Percentiles rank a stretch among this genome's conserved stretches.
phyloP scores from a whole-genome alignment of 2,113 vertebrate genomes.

The Hippocampus abdominalis region DNA sequence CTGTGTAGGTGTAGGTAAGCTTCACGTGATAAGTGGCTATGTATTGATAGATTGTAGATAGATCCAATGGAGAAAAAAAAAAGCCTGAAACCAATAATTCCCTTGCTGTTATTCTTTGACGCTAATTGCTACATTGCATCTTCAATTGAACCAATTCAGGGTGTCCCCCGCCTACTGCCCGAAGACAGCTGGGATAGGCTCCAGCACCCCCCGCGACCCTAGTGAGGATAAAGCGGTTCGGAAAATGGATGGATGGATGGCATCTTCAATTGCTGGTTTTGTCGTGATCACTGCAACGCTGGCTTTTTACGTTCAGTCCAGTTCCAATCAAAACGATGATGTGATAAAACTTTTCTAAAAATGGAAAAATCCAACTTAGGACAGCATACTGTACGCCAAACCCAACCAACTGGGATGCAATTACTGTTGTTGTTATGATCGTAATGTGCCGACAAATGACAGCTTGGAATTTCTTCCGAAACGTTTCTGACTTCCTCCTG shows the following conservation, averaged over 20 bases:
- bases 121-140: background rate
- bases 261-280: background rate
- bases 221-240: too few relatives aligned
- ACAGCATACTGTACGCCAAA: background rate
- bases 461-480: background rate
- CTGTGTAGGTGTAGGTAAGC: too few relatives aligned
- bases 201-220: too few relatives aligned
- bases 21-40: too few relatives aligned
- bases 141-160: too few relatives aligned
- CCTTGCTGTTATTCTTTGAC: background rate
- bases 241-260: too few relatives aligned
- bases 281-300: background rate
- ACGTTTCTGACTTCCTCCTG: constrained; percentile 37
- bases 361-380: background rate
- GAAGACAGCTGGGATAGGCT: too few relatives aligned
- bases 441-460: background rate
- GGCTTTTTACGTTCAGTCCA: background rate
- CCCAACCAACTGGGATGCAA: background rate
- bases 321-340: background rate
- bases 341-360: constrained; percentile 4
- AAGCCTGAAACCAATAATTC: background rate
- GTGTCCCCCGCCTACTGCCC: too few relatives aligned
- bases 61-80: background rate
- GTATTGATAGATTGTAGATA: background rate
- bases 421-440: background rate